Evolutionary conservation across 2,113 vertebrate species (phyloP), one percentile per base, ranked within the genome.

Genomic region (Electrona antarctica): DNA sequence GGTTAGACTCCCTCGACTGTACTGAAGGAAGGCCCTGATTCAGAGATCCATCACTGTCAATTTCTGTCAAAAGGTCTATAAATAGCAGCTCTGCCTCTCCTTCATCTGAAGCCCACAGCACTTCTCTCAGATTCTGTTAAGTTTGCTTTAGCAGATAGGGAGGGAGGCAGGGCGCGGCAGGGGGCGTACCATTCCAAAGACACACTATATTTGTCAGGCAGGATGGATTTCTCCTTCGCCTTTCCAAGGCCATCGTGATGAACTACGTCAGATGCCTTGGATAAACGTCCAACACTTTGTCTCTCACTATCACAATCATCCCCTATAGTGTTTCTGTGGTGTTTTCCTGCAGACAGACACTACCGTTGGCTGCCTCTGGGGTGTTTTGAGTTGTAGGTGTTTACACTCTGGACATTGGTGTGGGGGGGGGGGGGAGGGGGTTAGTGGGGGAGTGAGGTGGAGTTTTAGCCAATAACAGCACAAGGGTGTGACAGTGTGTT

Each of bases 41-140:
- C 47, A 65, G 58, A 75, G 54, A 70, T 64, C 41, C 60, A 14
- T 77, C 70, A 76, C 64, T 54, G 48, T 47, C n/a, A n/a, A n/a
- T n/a, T 52, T 56, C 56, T 59, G 64, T 12, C 56, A 67, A 11
- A 21, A 56, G 7, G 8, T 7, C 11, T 28, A 15, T 8, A 45
- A 60, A 73, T 63, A 78, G 61, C 71, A 70, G 68, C 4, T 0
- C 64, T 54, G 21, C 10, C 55, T 52, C 4, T 66, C 11, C 46
- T 73, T 67, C 46, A 69, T 47, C 10, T 50, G 33, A 76, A 72
- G 7, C 21, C 52, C 57, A 15, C 58, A 10, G 8, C 54, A 29
- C 47, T 55, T 48, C 41, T 72, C 54, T 33, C 45, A 62, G 21
- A 41, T 41, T 12, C 57, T 78, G 60, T 33, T 7, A 10, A 28